Evolutionary conservation across 2,888 invertebrate genomes (phyloP), one percentile per base, ranked within the genome.

Genomic region (Thalpophila matura): DNA sequence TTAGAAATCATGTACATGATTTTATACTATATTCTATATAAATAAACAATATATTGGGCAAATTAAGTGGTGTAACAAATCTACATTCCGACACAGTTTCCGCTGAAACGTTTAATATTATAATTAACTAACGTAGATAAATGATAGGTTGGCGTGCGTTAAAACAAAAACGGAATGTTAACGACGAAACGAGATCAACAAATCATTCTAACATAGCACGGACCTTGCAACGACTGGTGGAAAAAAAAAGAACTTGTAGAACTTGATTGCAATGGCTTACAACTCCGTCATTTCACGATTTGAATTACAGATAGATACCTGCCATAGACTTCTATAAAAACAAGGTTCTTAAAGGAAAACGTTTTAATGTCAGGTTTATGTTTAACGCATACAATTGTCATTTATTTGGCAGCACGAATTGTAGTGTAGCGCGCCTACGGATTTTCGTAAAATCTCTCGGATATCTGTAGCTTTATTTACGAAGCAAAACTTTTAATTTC

Each of bases 191-290:
- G 49, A 46, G 72, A 61, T 55, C 62, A 74, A 71, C 68, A 63
- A 77, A 66, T 67, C 18, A 54, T 66, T 71, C 43, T 56, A 69
- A 65, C 59, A 58, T 73, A 61, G 33, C 49, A 50, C 20, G 66
- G 60, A 78, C 69, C 66, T 80, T 70, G 68, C 65, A 50, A 31
- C 50, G 49, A 43, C 3, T 27, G 26, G 22, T 27, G n/a, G n/a
- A n/a, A n/a, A 46, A 56, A 58, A 47, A 79, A 70, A 69, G 37
- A 74, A 61, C 58, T 63, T 26, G 77, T 59, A 50, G 43, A 77
- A 74, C 80, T 64, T 63, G 79, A 73, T 75, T 67, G 68, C 58
- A 71, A 65, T 56, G 60, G 61, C 45, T 58, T n/a, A n/a, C n/a
- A 49, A 65, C 60, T 50, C 66, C 40, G 60, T 62, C 64, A 72